Evolutionary conservation across 2,888 invertebrate species (phyloP), one percentile per base, ranked within the genome.

Genomic region (Calliphora vomitoria): DNA sequence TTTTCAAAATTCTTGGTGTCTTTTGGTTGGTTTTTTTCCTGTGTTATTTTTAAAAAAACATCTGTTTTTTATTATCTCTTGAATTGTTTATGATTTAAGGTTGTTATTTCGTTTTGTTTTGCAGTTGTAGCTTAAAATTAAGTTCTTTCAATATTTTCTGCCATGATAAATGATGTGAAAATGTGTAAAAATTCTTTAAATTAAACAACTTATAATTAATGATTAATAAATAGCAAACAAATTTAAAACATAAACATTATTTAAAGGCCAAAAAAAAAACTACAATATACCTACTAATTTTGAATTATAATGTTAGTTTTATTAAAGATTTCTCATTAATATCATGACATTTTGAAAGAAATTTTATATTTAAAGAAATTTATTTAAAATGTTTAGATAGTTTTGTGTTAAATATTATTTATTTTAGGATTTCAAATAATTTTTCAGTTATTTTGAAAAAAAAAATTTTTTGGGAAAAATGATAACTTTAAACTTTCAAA

Each of bases 141-240:
- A 35, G 53, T 66, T 66, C 8, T 64, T 50, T 76, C 47, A 31
- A 31, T n/a, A 25, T 25, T 35, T 64, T 6, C 1, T 38, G 68
- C 18, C 18, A 35, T 80, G 71, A 80, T 71, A 71, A 80, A 80
- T 80, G 80, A 80, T 80, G 71, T 80, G 71, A 62, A 80, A 80
- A 80, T 62, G 69, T 80, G 80, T 80, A 47, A 50, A 25, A 71
- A 71, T 60, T 76, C 50, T 53, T 15, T 25, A 64, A 66, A 76
- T 75, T 53, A 13, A 53, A 18, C 50, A 8, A 4, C 47, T 69
- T 50, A 50, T 62, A 60, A 80, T 80, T 71, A 80, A 80, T 80
- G 80, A 15, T 71, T 35, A 71, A 62, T 71, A 76, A 64, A 75
- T 62, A 50, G 35, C 13, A 50, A 18, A 18, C n/a, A 13, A 25